These are phyloP conservation scores for Stenodera caucasica DNA, from an alignment of 2,888 invertebrate species.

Conservation along the genomic window DNA sequence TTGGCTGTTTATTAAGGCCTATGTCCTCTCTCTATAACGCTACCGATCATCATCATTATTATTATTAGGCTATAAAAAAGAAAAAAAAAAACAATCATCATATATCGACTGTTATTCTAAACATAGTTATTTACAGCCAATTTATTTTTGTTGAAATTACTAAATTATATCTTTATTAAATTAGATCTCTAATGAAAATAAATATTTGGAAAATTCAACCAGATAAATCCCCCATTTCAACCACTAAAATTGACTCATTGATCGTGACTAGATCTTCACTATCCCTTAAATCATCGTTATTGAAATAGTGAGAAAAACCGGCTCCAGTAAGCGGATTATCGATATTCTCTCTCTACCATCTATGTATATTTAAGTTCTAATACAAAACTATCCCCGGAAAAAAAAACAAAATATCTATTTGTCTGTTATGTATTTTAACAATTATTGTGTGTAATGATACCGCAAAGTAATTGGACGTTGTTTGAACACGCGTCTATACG, in stretches of 20 bases:
- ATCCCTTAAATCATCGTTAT: not conserved
- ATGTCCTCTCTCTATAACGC: constrained; percentile 29
- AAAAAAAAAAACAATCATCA: no score
- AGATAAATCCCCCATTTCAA: not conserved
- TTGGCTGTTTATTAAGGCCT: constrained; percentile 41
- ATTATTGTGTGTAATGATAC: constrained; percentile 52
- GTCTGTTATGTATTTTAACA: constrained; percentile 33
- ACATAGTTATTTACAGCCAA: not conserved
- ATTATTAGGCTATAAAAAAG: no score
- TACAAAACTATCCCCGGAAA: constrained; percentile 14
- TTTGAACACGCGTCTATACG: constrained; percentile 50
- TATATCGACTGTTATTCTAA: no score
- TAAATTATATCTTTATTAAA: no score
- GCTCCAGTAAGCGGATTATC: constrained; percentile 22
- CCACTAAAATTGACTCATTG: not conserved
- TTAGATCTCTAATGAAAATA: no score
- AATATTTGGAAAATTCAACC: not conserved
- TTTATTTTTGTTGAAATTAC: no score
- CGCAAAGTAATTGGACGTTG: constrained; percentile 55
- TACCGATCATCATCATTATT: constrained; percentile 28
- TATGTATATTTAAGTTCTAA: constrained; percentile 18
- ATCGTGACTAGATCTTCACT: not conserved
- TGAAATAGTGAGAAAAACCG: constrained; percentile 16
- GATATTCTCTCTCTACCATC: constrained; percentile 17
- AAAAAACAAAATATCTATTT: constrained; percentile 15